Percentiles rank a stretch among this genome's conserved stretches.
Evolutionary conservation across 2,888 invertebrate species (phyloP).

Genomic region (Cetonia aurata): DNA sequence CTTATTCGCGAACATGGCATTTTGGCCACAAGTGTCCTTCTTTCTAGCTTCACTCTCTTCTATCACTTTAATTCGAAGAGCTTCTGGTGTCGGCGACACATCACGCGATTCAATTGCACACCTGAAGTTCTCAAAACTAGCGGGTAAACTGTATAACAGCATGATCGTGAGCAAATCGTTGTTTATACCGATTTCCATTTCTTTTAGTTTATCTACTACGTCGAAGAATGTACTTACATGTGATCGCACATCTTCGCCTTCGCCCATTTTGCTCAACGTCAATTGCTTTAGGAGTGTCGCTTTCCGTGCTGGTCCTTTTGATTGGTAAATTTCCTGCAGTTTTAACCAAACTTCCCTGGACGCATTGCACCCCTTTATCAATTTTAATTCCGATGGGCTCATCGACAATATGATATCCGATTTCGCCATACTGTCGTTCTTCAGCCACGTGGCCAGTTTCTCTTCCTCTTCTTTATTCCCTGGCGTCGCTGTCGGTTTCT

Average conservation of each 20-base stretch:
- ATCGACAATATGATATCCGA: constrained; percentile 53
- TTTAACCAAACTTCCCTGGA: constrained; percentile 61
- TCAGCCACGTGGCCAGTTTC: neutral
- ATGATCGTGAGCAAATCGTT: constrained; percentile 55
- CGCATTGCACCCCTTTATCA: constrained; percentile 56
- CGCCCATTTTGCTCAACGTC: constrained; percentile 58
- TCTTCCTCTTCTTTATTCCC: neutral
- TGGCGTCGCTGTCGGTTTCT: neutral
- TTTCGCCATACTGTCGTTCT: constrained; percentile 46
- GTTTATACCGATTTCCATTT: constrained; percentile 54
- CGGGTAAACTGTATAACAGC: constrained; percentile 58
- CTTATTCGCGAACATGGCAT: too few relatives aligned
- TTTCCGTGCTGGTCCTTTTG: constrained; percentile 62
- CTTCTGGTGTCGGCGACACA: constrained; percentile 54
- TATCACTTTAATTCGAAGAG: constrained; percentile 55
- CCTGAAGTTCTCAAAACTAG: constrained; percentile 58
- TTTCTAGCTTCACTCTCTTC: constrained; percentile 53
- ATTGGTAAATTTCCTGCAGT: constrained; percentile 59
- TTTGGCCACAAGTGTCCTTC: too few relatives aligned
- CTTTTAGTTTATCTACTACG: constrained; percentile 58
- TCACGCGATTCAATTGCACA: constrained; percentile 60
- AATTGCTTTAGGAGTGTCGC: constrained; percentile 62
- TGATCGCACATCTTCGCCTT: constrained; percentile 57
- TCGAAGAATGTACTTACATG: constrained; percentile 61
- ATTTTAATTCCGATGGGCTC: constrained; percentile 56